Conservation (phyloP, 2,113 vertebrate species). For the Crotalus tigris region DNA sequence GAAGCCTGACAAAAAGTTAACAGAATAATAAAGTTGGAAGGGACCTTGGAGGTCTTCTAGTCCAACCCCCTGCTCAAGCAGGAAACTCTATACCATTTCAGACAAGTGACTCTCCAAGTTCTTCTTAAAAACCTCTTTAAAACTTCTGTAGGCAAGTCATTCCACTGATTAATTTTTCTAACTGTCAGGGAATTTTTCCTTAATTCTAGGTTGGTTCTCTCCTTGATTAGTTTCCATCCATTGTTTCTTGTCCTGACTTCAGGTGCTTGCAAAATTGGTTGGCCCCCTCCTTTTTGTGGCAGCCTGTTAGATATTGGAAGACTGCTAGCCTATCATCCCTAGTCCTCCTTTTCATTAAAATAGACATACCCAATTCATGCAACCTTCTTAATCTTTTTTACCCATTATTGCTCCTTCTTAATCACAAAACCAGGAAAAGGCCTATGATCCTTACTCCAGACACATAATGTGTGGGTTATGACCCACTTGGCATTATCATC, state of each 20-base stretch:
- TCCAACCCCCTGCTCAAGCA: not conserved
- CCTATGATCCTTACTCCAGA: not conserved
- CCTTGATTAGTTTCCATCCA: not conserved
- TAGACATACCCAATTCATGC: not conserved
- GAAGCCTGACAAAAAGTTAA: not conserved
- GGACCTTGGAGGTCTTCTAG: not conserved
- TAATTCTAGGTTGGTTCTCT: not conserved
- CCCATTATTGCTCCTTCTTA: not conserved
- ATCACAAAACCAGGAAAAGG: not conserved
- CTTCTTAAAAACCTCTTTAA: not conserved
- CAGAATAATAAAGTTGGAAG: not conserved
- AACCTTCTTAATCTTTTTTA: not conserved
- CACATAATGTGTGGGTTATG: not conserved
- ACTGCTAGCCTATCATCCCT: not conserved
- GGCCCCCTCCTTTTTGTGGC: not conserved
- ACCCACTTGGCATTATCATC: not conserved
- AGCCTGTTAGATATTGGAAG: not conserved
- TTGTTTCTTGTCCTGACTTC: not conserved
- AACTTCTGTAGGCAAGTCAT: not conserved
- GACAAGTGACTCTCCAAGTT: not conserved
- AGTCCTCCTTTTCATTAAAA: not conserved
- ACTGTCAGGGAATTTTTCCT: not conserved
- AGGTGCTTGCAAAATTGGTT: not conserved
- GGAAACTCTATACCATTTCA: not conserved
- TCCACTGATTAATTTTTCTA: not conserved